A percentile compares a stretch with the other conserved stretches of the same genome.
Evolutionary conservation across 2,797 vertebrate genomes (phyloP).

Genomic region (Okamejei kenojei): DNA sequence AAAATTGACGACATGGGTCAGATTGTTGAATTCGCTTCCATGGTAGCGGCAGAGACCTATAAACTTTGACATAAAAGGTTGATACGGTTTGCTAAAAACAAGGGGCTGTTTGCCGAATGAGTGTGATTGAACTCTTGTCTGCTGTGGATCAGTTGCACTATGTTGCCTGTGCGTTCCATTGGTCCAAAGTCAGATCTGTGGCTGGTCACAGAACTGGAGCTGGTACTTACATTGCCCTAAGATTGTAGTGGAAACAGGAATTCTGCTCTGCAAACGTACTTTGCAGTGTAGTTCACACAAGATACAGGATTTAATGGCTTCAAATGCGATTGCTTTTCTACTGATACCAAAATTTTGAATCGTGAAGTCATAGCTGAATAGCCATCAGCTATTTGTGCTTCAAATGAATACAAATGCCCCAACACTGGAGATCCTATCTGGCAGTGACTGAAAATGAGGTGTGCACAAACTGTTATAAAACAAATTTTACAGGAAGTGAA

Average conservation of each 20-base stretch:
- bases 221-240: background rate
- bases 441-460: background rate
- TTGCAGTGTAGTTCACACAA: background rate
- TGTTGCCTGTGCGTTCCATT: background rate
- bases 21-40: background rate
- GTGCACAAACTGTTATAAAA: background rate
- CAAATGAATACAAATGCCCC: background rate
- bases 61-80: background rate
- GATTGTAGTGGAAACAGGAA: background rate
- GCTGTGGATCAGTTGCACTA: background rate
- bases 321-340: background rate
- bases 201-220: background rate
- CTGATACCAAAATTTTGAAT: background rate
- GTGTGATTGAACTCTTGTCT: background rate
- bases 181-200: background rate
- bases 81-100: background rate
- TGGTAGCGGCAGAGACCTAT: background rate
- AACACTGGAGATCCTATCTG: background rate
- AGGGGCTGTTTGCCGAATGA: background rate
- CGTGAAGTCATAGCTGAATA: background rate
- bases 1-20: background rate
- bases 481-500: too few species aligned
- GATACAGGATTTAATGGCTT: background rate
- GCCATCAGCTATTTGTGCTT: background rate
- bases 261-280: background rate